Evolutionary conservation across 1,140 invertebrate species (phyloP).

Genomic region (Pseudobourletiella spinata): DNA sequence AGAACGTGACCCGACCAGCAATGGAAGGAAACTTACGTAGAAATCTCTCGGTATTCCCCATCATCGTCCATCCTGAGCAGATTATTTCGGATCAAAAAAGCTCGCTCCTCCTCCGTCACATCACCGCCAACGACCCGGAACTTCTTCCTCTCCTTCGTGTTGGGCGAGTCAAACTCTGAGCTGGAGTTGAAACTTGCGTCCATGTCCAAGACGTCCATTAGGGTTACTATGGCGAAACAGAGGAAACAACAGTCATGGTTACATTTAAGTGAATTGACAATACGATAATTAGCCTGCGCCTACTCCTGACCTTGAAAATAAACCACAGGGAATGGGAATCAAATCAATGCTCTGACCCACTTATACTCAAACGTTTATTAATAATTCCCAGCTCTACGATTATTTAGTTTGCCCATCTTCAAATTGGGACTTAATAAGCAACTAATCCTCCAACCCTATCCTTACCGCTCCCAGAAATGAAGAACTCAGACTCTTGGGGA

Average conservation of each 20-base stretch:
- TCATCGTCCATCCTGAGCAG: not conserved
- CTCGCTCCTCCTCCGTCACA: slow-evolving; percentile 3
- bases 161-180: not conserved
- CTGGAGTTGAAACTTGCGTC: not conserved
- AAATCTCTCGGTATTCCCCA: slow-evolving; percentile 16
- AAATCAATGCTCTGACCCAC: no score
- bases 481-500: no score
- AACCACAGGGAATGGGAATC: not conserved
- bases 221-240: not conserved
- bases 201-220: not conserved
- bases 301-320: not conserved
- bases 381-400: no score
- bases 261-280: no score
- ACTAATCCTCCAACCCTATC: no score
- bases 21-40: slow-evolving; percentile 27
- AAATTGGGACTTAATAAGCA: no score
- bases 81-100: slow-evolving; percentile 13
- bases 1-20: no score
- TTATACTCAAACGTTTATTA: no score
- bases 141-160: not conserved
- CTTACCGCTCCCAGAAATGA: no score
- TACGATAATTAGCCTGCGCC: no score
- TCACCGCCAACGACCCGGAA: not conserved
- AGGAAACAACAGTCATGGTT: no score
- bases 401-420: no score